Base-by-base conservation (phyloP, 2,797 vertebrate species). In the Tachyglossus aculeatus region DNA sequence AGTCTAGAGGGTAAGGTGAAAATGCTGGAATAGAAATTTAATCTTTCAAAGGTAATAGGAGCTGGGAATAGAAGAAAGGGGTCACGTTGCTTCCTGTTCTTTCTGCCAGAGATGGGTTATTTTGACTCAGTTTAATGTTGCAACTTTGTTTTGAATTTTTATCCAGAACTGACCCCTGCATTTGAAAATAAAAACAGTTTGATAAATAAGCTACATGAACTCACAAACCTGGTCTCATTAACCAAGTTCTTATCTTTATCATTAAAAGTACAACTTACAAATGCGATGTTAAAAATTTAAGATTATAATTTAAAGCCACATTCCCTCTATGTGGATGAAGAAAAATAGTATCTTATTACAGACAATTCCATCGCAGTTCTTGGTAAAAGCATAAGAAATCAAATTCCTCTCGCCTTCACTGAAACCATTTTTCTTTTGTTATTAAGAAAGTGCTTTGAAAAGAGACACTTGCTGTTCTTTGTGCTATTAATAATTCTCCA, bases 401-500 rank as follows among this genome's bases (percentile, higher is more conserved):
- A 78, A 68, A 86, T 51, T 19, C 0, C 16, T 3, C 13, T 57
- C 57, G 69, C 63, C 65, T 69, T 83, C 67, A 60, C 77, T 50
- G 63, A 67, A 77, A 65, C 72, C n/a, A 54, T 64, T 68, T 1
- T 19, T 11, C 39, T 69, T 66, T 71, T 74, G 61, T 70, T 84
- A 85, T 85, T 86, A 86, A 81, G 80, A 81, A 60, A 62, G 29
- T 48, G 51, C 40, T 53, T 40, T 47, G 67, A 62, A 73, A 86
- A 83, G 55, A 80, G 71, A 65, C 77, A 58, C 80, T 86, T 67
- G 67, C 69, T 83, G 69, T 0, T 82, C 83, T 72, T 29, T 37
- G 39, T 37, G 41, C 87, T 90, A 75, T 89, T 88, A 86, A 86
- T 86, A 88, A 78, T 70, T 71, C 74, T 67, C 19, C 21, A 13